A percentile compares a stretch with the other conserved stretches of the same genome.
Conservation (phyloP, 2,113 vertebrate species). For the Smithornis capensis region DNA sequence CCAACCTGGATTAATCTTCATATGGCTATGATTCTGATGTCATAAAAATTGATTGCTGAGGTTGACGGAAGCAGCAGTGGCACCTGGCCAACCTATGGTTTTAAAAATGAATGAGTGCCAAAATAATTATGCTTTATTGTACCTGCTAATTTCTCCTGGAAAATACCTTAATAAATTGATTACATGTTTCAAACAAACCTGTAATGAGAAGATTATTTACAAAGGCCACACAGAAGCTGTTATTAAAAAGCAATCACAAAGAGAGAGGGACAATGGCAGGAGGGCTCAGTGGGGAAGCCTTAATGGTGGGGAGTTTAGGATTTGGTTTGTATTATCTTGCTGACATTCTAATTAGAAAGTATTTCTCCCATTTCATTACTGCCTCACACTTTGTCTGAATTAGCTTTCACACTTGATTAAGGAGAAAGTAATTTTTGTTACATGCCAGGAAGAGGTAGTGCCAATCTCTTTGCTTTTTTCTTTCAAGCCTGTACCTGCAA, state of each 20-base stretch:
- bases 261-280: neutral
- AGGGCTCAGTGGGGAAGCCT: neutral
- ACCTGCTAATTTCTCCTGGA: constrained; percentile 28
- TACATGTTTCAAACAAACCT: neutral
- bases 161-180: constrained; percentile 36
- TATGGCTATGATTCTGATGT: neutral
- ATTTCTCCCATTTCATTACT: constrained; percentile 37
- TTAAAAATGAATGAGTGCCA: neutral
- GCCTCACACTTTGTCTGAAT: constrained; percentile 53
- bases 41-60: neutral
- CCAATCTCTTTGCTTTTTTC: neutral
- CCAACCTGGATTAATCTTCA: neutral
- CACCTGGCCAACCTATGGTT: neutral
- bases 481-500: neutral
- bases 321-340: constrained; percentile 29
- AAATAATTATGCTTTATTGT: neutral
- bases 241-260: constrained; percentile 37
- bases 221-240: neutral
- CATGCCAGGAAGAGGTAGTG: neutral
- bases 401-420: constrained; percentile 57
- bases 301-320: neutral
- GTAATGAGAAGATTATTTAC: constrained; percentile 3
- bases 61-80: neutral
- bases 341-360: constrained; percentile 60
- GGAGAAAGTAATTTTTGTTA: neutral